Percentiles rank a stretch among this genome's conserved stretches.
phyloP scores from a whole-genome alignment of 2,797 vertebrate genomes.

The Hozukius guyotensis region DNA sequence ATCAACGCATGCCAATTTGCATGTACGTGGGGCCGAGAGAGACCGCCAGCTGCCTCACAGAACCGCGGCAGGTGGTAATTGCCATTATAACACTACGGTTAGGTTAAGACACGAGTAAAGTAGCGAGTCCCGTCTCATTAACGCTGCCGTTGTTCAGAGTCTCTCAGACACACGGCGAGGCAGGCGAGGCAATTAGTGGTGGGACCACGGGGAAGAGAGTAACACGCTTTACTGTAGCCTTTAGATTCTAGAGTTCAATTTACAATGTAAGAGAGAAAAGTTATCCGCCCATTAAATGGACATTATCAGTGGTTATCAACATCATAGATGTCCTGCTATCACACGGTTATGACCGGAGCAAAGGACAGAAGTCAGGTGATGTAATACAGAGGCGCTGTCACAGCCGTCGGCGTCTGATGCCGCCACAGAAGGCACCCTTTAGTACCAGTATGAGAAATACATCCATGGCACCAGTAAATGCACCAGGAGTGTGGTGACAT shows the following conservation, averaged over 20 bases:
- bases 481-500: too few species aligned
- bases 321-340: too few species aligned
- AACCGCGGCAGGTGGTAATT: slow-evolving; percentile 63
- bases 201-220: neutral
- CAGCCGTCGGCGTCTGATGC: too few species aligned
- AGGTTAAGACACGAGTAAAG: slow-evolving; percentile 23
- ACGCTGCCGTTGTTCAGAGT: slow-evolving; percentile 18
- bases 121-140: slow-evolving; percentile 59
- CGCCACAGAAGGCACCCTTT: too few species aligned
- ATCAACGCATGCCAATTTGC: neutral
- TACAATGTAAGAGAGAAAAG: neutral
- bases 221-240: neutral
- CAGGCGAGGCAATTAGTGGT: slow-evolving; percentile 13
- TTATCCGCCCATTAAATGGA: neutral
- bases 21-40: slow-evolving; percentile 8
- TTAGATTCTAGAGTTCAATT: neutral
- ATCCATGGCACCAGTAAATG: too few species aligned
- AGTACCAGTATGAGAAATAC: too few species aligned
- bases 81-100: slow-evolving; percentile 34
- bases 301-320: too few species aligned
- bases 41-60: slow-evolving; percentile 43
- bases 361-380: too few species aligned
- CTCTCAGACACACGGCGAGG: neutral
- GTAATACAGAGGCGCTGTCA: too few species aligned
- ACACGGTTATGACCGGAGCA: too few species aligned